Evolutionary conservation across 2,888 invertebrate genomes (phyloP), one percentile per base, ranked within the genome.

Genomic region (Tetrapedia diversipes): DNA sequence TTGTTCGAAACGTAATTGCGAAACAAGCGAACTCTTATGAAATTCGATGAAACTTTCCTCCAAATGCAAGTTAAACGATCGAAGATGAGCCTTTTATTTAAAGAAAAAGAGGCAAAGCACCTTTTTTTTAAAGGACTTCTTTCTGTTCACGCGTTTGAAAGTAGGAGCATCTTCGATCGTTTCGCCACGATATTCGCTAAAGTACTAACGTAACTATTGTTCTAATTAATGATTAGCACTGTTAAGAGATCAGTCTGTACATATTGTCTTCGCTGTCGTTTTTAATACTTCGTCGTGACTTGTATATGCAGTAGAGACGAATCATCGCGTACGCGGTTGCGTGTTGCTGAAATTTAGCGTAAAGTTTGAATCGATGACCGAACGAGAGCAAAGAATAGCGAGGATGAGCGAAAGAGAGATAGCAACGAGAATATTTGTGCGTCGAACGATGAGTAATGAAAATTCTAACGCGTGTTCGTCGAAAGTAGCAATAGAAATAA

Each of bases 231-330:
- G 66, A 77, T 79, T 86, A 86, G 82, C 73, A 79, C 79, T 75
- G 59, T 51, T 65, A 64, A 57, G 67, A 65, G 32, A 84, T 83
- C 86, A 86, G 81, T 87, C 84, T 89, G 89, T 89, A 89, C 77
- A 89, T 89, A 89, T 88, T 87, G 84, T 86, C 85, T 86, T 88
- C 85, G 81, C 74, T 86, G 87, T 87, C 83, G 86, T 87, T 85
- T 88, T 59, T 74, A 74, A 79, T 80, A 70, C 67, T 75, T 71
- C 75, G 71, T 78, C 66, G 73, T 51, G 47, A 66, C 64, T 70
- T 71, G 77, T 66, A 53, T 74, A 60, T 47, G 79, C 70, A 77
- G 61, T 70, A 60, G 74, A 61, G 66, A 78, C 63, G 72, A 66
- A 72, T 66, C 71, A 16, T 34, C 41, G 66, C 53, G 65, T 49